Evolutionary conservation across 1,140 invertebrate species (phyloP).

Genomic region (Chelonus insularis): DNA sequence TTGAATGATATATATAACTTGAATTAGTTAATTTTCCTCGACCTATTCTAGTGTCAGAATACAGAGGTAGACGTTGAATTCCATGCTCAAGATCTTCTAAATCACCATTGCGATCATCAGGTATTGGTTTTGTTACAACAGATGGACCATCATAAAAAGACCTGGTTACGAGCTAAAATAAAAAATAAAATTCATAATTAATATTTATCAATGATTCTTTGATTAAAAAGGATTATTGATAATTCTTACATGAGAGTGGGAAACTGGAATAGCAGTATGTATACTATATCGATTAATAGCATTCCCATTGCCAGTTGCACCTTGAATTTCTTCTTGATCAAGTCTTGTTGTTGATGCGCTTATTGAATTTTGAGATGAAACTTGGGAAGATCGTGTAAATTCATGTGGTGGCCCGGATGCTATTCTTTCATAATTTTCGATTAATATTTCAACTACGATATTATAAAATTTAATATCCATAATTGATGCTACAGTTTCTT

Average conservation of each 20-base stretch:
- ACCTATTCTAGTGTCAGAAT: constrained; percentile 39
- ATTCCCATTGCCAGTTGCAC: constrained; percentile 47
- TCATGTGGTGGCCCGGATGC: constrained; percentile 61
- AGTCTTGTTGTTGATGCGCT: constrained; percentile 29
- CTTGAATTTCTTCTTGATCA: constrained; percentile 37
- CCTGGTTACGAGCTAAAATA: constrained; percentile 57
- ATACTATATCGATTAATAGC: constrained; percentile 42
- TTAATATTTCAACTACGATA: constrained; percentile 94
- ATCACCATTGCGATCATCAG: constrained; percentile 47
- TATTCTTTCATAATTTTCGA: constrained; percentile 88
- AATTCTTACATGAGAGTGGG: constrained; percentile 41
- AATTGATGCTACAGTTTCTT: constrained; percentile 96
- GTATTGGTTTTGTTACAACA: constrained; percentile 40
- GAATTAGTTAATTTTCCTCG: constrained; percentile 47
- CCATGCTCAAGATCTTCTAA: constrained; percentile 46
- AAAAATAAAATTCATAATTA: constrained; percentile 3
- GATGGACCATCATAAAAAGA: constrained; percentile 60
- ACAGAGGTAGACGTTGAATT: constrained; percentile 43
- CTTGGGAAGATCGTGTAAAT: constrained; percentile 34
- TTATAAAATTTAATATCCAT: constrained; percentile 99
- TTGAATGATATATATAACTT: constrained; percentile 51
- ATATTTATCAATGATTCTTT: background rate
- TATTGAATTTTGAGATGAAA: constrained; percentile 29
- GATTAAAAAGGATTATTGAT: background rate
- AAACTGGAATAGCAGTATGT: constrained; percentile 40